Evolutionary conservation across 2,113 vertebrate species (phyloP), one percentile per base, ranked within the genome.

Genomic region (Etheostoma spectabile): DNA sequence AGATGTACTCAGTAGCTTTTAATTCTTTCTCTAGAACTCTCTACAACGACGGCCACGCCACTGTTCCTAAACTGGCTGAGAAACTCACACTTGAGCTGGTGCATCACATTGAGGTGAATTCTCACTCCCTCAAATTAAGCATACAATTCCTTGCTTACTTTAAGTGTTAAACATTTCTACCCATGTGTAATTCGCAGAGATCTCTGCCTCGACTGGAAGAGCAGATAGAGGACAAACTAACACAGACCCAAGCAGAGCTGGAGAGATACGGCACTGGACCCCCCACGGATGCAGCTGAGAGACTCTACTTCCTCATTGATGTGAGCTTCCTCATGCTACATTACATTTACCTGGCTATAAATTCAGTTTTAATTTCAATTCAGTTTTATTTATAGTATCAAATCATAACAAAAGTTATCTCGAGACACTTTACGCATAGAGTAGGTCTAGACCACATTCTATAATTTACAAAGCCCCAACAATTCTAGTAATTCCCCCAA

Each of bases 71-170:
- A 67, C 89, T 95, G 68, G 95, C 95, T 35, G 94, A 95, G 82
- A 95, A 95, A 72, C 92, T 95, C 63, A 95, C 94, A 0, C 82
- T 95, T 6, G 94, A 95, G 80, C 88, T 95, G 51, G 95, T 95
- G 67, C 76, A 92, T 80, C 95, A 95, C 74, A 95, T 95, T 38
- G 80, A 95, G 89, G 95, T 95, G 46, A 82, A 33, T 61, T 79
- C 8, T 61, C 52, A 13, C 48, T 45, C 4, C 0, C 6, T 48
- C 0, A 46, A 15, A 15, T 55, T 1, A 21, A 24, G 2, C 2
- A 1, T 10, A 21, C 11, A 27, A 5, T 0, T 21, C 4, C 35
- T 15, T 38, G 16, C 27, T 51, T 45, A 16, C 5, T 35, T 21
- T 10, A 2, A 16, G 11, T 48, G 3, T 74, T 48, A 51, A 46